Evolutionary conservation across 53 echinoderm and acorn worm genomes (phyloP).

Genomic region (Paelopatides confundens): DNA sequence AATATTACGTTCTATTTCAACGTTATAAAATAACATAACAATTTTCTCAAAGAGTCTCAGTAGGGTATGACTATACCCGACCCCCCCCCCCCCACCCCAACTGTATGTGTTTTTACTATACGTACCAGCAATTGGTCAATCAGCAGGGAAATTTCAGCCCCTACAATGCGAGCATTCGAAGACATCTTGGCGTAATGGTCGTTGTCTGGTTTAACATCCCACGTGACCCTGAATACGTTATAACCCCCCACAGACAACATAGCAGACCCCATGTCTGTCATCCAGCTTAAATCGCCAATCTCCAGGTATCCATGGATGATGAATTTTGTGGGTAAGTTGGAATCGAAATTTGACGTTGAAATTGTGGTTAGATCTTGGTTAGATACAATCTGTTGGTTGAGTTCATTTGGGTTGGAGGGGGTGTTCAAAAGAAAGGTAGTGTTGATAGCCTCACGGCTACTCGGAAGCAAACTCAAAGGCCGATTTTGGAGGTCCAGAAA

Average conservation of each 20-base stretch:
- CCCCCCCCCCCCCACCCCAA: too few species aligned
- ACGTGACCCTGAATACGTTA: constrained; percentile 80
- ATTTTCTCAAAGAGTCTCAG: too few species aligned
- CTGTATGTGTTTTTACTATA: too few species aligned
- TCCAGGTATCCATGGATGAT: constrained; percentile 77
- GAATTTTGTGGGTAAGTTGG: constrained; percentile 64
- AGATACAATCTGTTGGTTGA: neutral
- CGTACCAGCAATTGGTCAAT: constrained; percentile 72
- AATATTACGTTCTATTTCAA: too few species aligned
- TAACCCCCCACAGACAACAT: constrained; percentile 64
- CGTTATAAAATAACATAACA: too few species aligned
- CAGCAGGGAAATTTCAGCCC: constrained; percentile 82
- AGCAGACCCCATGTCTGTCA: constrained; percentile 66
- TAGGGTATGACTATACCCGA: too few species aligned
- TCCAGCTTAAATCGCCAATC: constrained; percentile 71
- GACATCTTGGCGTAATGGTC: constrained; percentile 66
- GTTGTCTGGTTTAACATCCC: constrained; percentile 57
- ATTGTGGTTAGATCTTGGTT: constrained; percentile 30
- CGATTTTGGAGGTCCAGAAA: constrained; percentile 79
- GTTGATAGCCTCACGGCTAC: constrained; percentile 62
- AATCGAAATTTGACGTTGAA: constrained; percentile 55
- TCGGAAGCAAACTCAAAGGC: constrained; percentile 83
- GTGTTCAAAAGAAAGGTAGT: constrained; percentile 81
- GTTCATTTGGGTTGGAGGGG: constrained; percentile 16
- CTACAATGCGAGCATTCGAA: constrained; percentile 86